Evolutionary conservation across 2,113 vertebrate species (phyloP).

Genomic region (Triplophysa tibetana): DNA sequence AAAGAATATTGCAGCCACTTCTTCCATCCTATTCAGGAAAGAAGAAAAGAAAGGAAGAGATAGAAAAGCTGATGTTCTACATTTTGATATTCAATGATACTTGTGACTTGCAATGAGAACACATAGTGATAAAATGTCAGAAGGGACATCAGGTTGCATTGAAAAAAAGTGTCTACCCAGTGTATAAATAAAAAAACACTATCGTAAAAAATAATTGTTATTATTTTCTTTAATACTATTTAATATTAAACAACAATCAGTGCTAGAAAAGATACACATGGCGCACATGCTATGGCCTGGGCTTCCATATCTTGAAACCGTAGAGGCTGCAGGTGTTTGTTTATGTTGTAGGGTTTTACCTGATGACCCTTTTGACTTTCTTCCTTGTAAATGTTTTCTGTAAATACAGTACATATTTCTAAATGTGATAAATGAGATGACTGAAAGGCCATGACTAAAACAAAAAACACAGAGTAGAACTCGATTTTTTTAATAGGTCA

Average conservation of each 20-base stretch:
- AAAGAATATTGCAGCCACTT: slow-evolving; percentile 8
- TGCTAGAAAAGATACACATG: background rate
- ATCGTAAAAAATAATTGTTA: too few relatives aligned
- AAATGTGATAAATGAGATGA: slow-evolving; percentile 15
- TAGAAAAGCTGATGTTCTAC: background rate
- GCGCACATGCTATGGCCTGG: background rate
- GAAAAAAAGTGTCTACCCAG: too few relatives aligned
- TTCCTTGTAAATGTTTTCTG: slow-evolving; percentile 48
- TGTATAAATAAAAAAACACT: too few relatives aligned
- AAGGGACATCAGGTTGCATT: too few relatives aligned
- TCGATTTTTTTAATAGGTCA: background rate
- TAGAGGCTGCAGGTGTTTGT: slow-evolving; percentile 17
- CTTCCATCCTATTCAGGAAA: background rate
- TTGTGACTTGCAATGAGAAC: too few relatives aligned
- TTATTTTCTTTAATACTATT: too few relatives aligned
- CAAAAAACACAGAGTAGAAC: background rate
- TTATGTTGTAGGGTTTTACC: slow-evolving; percentile 48
- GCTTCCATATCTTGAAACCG: slow-evolving; percentile 8
- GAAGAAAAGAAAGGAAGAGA: slow-evolving; percentile 8
- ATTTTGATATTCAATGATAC: background rate
- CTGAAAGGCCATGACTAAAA: slow-evolving; percentile 2
- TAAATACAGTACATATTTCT: slow-evolving; percentile 48
- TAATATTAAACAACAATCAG: too few relatives aligned
- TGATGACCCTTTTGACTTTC: slow-evolving; percentile 40
- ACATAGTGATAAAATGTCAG: too few relatives aligned